Conservation (phyloP, 2,888 invertebrate genomes). For the Leptinotarsa haldemani region DNA sequence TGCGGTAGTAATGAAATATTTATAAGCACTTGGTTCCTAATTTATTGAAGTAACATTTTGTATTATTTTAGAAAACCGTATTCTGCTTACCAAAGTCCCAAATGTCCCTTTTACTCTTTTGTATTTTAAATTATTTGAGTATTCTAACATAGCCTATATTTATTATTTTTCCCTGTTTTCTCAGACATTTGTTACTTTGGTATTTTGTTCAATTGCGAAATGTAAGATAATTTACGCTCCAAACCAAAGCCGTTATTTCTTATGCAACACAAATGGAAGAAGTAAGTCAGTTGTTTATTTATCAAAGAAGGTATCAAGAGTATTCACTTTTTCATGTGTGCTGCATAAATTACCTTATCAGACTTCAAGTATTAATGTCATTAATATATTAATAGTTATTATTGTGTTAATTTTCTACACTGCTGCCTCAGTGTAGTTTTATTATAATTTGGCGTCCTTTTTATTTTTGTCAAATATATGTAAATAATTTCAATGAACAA, state of each 20-base stretch:
- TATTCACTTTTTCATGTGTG: constrained; percentile 38
- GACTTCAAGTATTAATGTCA: constrained; percentile 63
- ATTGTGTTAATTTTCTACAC: constrained; percentile 56
- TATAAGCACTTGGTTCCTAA: constrained; percentile 67
- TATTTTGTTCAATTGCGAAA: constrained; percentile 57
- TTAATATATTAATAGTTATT: constrained; percentile 60
- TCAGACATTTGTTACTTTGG: constrained; percentile 60
- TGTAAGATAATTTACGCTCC: constrained; percentile 56
- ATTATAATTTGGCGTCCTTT: constrained; percentile 59
- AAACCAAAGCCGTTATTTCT: constrained; percentile 61
- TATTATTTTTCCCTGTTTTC: constrained; percentile 45
- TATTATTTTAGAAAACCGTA: constrained; percentile 60
- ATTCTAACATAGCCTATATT: constrained; percentile 53
- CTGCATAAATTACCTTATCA: constrained; percentile 52
- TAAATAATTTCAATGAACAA: constrained; percentile 61
- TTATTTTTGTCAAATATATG: constrained; percentile 61
- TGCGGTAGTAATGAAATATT: constrained; percentile 62
- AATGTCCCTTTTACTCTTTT: constrained; percentile 57
- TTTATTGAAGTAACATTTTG: constrained; percentile 62
- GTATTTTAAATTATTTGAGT: constrained; percentile 57
- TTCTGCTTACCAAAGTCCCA: constrained; percentile 59
- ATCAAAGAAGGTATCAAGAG: constrained; percentile 31
- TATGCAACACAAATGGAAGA: constrained; percentile 45
- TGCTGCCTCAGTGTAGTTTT: constrained; percentile 55
- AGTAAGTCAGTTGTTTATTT: constrained; percentile 19